phyloP scores from a whole-genome alignment of 2,888 invertebrate genomes.

The Nephrotoma flavescens region DNA sequence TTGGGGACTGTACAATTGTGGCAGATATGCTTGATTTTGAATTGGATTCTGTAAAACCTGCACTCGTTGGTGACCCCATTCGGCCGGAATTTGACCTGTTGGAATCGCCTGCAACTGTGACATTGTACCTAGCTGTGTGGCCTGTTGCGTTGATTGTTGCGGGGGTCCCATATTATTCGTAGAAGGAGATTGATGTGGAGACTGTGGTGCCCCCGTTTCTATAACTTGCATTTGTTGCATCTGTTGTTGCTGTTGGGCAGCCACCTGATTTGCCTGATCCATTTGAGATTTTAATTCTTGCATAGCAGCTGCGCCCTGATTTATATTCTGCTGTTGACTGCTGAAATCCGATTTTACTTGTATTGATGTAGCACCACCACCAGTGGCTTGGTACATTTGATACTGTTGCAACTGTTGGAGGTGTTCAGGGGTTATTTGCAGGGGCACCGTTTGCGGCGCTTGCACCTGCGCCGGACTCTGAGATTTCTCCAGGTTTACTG shows the following conservation, averaged over 20 bases:
- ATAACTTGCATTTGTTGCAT: conserved; percentile 34
- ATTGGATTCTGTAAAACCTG: conserved; percentile 72
- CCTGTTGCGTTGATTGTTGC: conserved; percentile 36
- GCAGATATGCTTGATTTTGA: conserved; percentile 57
- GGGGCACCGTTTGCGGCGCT: conserved; percentile 26
- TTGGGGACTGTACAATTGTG: conserved; percentile 58
- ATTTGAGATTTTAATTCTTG: conserved; percentile 24
- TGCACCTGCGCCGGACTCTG: conserved; percentile 35
- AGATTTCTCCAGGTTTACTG: conserved; percentile 47
- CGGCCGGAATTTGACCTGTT: conserved; percentile 45
- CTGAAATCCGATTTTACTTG: conserved; percentile 33
- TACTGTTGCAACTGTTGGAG: conserved; percentile 44
- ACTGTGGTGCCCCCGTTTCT: conserved; percentile 28
- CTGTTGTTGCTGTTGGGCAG: conserved; percentile 34
- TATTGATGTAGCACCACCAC: conserved; percentile 27
- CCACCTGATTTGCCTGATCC: conserved; percentile 25
- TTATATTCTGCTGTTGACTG: conserved; percentile 16
- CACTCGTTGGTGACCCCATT: conserved; percentile 59
- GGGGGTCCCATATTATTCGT: conserved; percentile 20
- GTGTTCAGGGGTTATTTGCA: conserved; percentile 34
- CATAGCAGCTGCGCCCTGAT: conserved; percentile 3
- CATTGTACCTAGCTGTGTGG: conserved; percentile 58
- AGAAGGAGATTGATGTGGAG: conserved; percentile 33
- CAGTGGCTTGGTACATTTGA: conserved; percentile 40
- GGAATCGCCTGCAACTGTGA: conserved; percentile 56